phyloP scores from a whole-genome alignment of 2,113 vertebrate species.

The Pelodiscus sinensis region DNA sequence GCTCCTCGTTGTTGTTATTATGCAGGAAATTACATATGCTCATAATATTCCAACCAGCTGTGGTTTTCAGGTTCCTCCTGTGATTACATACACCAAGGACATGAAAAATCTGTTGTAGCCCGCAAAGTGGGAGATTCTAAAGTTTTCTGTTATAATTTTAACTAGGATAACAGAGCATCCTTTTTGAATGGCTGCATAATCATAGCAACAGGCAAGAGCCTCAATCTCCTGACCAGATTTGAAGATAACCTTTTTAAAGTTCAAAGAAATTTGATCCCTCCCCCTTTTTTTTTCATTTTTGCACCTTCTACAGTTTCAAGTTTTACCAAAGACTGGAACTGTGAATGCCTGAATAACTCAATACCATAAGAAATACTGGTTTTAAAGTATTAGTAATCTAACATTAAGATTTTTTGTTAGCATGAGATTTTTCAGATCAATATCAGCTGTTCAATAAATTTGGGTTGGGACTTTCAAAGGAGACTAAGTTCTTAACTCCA shows the following conservation, averaged over 20 bases:
- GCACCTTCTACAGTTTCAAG: background rate
- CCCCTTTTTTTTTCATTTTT: background rate
- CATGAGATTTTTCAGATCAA: fast-evolving
- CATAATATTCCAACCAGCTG: background rate
- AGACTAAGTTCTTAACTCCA: background rate
- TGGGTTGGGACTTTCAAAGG: background rate
- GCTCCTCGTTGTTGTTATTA: no score
- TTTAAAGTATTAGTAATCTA: fast-evolving
- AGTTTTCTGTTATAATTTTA: background rate
- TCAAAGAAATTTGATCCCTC: background rate
- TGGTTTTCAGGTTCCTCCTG: background rate
- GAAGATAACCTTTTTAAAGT: fast-evolving
- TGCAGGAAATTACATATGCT: background rate
- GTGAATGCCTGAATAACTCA: background rate
- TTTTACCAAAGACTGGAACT: background rate
- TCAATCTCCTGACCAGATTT: background rate
- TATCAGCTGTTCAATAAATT: fast-evolving
- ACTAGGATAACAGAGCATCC: background rate
- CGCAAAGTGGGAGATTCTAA: background rate
- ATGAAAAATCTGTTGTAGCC: fast-evolving
- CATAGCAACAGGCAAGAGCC: background rate
- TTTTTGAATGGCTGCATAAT: background rate
- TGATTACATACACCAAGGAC: background rate
- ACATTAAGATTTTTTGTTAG: fast-evolving
- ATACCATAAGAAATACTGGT: background rate